phyloP scores from a whole-genome alignment of 35 echinoderm and acorn worm genomes.

The Ophiothrix spiculata region DNA sequence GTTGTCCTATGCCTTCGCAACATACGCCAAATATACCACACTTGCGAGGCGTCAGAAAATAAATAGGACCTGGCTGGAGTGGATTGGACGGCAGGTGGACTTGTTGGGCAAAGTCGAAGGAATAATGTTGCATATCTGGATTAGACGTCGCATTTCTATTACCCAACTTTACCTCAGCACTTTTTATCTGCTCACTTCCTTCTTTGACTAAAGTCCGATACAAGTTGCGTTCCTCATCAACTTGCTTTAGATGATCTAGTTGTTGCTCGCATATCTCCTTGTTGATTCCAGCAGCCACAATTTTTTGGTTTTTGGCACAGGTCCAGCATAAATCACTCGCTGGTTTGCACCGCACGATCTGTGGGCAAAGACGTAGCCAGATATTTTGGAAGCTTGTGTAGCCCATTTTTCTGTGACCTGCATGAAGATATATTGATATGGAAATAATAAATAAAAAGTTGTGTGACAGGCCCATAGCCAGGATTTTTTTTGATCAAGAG shows the following conservation, averaged over 20 bases:
- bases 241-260: conserved; percentile 1
- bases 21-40: conserved; percentile 38
- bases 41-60: neutral
- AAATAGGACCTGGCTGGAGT: conserved; percentile 14
- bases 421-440: neutral
- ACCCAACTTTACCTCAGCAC: neutral
- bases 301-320: conserved; percentile 21
- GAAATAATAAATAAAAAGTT: neutral
- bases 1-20: conserved; percentile 13
- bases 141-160: too few species aligned
- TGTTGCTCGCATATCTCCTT: neutral
- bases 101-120: conserved; percentile 34
- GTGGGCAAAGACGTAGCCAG: conserved; percentile 4
- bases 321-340: conserved; percentile 24
- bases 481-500: too few species aligned
- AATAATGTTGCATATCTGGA: neutral
- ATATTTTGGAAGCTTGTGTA: conserved; percentile 26
- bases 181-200: neutral
- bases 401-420: neutral
- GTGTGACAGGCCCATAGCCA: neutral
- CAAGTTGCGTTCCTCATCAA: neutral
- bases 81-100: conserved; percentile 35
- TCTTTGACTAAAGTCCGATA: conserved; percentile 2
- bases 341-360: neutral
- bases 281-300: neutral